Conservation (phyloP, 2,888 invertebrate species). For the Junonia oenone region DNA sequence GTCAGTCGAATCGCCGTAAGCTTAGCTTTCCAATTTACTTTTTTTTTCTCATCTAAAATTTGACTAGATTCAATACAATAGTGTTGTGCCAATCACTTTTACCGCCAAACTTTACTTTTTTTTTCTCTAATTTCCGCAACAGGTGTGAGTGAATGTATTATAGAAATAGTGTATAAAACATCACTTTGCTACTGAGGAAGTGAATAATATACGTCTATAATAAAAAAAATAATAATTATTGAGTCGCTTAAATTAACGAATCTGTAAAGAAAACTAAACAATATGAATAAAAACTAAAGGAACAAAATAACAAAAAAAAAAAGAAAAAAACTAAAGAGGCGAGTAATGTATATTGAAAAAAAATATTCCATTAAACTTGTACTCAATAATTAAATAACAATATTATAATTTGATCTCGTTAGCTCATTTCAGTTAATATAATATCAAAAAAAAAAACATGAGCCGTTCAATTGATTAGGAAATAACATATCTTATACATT, state of each 20-base stretch:
- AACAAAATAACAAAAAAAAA: conserved; percentile 75
- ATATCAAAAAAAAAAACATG: conserved; percentile 55
- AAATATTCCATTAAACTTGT: conserved; percentile 76
- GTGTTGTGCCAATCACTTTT: conserved; percentile 58
- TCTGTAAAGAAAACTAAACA: conserved; percentile 66
- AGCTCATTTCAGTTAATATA: conserved; percentile 60
- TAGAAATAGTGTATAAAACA: conserved; percentile 33
- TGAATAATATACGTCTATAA: conserved; percentile 58
- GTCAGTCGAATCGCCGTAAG: conserved; percentile 68
- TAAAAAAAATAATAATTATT: conserved; percentile 48
- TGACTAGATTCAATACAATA: conserved; percentile 75
- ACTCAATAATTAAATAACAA: conserved; percentile 79
- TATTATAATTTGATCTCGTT: conserved; percentile 77
- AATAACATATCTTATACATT: conserved; percentile 62
- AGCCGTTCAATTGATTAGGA: conserved; percentile 43
- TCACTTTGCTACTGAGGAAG: conserved; percentile 65
- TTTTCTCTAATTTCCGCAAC: conserved; percentile 28
- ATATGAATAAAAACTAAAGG: conserved; percentile 77
- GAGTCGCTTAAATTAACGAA: conserved; percentile 55
- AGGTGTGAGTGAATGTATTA: conserved; percentile 20
- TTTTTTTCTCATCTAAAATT: conserved; percentile 57
- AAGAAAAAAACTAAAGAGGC: conserved; percentile 65
- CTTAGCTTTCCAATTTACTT: conserved; percentile 47
- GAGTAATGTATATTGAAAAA: conserved; percentile 74
- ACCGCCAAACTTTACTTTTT: conserved; percentile 54